Conservation (phyloP, 37 sponge, comb jelly and placozoan genomes). For the Halisarca cf. caerulea region DNA sequence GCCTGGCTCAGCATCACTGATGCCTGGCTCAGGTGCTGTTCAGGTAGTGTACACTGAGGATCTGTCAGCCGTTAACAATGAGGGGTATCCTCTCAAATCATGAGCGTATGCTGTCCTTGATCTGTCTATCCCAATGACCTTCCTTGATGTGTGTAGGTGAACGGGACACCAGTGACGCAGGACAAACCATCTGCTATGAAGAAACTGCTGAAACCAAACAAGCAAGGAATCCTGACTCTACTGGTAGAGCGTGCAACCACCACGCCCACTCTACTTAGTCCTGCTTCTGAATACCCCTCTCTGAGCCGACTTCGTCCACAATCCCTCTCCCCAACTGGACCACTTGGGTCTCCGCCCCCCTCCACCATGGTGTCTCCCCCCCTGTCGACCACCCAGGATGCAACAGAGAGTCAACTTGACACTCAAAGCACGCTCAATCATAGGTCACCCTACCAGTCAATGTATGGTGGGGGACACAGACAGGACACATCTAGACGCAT, state of each 20-base stretch:
- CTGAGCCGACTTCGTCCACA: not conserved
- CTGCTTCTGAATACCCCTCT: not conserved
- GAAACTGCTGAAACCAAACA: conserved; percentile 72
- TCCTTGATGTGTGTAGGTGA: conserved; percentile 50
- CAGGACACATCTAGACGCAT: not conserved
- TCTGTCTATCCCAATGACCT: too few relatives aligned
- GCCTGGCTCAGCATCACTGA: too few relatives aligned
- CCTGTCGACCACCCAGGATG: not conserved
- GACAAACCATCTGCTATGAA: conserved; percentile 66
- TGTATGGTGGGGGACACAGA: not conserved
- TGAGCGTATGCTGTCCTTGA: too few relatives aligned
- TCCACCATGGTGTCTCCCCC: not conserved
- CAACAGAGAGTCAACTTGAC: conserved; percentile 2
- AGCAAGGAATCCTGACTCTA: conserved; percentile 61
- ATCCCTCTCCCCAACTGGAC: not conserved
- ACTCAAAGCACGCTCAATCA: not conserved
- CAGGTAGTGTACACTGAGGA: too few relatives aligned
- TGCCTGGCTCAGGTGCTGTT: too few relatives aligned
- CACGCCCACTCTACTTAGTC: not conserved
- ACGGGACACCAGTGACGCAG: conserved; percentile 39
- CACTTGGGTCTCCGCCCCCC: not conserved
- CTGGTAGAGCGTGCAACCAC: conserved; percentile 38
- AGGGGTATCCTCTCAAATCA: too few relatives aligned
- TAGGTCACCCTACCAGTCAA: not conserved
- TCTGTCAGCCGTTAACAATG: too few relatives aligned